Percentiles rank a stretch among this genome's conserved stretches.
These are phyloP conservation scores for Torymus tubicola DNA, from an alignment of 2,888 invertebrate species.

Conservation along the genomic window DNA sequence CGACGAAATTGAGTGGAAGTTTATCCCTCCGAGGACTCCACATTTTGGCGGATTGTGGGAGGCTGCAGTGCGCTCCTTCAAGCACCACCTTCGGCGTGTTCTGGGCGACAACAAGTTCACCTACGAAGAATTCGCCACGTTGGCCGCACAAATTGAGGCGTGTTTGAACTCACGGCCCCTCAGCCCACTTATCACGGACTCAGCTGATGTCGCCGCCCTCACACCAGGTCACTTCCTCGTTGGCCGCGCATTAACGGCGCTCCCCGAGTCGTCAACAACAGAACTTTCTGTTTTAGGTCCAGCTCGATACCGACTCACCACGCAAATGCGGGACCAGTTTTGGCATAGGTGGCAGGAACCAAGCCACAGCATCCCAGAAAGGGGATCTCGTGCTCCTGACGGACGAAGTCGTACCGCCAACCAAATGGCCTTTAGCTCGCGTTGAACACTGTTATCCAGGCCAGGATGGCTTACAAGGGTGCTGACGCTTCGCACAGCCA, in stretches of 20 bases:
- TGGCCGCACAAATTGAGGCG: no score
- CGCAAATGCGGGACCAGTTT: background rate
- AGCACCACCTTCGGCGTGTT: no score
- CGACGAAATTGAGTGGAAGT: no score
- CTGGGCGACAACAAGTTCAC: background rate
- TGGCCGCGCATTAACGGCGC: background rate
- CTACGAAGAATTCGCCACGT: background rate
- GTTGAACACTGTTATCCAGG: no score
- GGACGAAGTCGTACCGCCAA: background rate
- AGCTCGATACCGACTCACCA: background rate
- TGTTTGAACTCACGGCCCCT: background rate
- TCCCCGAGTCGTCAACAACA: background rate
- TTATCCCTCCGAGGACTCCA: no score
- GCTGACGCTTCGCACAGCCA: no score
- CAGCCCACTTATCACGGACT: background rate
- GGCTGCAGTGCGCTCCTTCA: no score
- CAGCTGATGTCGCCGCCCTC: background rate
- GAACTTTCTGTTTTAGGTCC: conserved; percentile 3
- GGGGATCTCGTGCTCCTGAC: background rate
- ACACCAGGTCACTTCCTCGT: background rate
- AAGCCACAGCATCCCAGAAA: no score
- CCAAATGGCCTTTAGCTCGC: background rate
- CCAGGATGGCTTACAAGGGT: no score
- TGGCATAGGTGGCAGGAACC: background rate
- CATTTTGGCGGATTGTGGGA: no score